Evolutionary conservation across 2,797 vertebrate species (phyloP), one percentile per base, ranked within the genome.

Genomic region (Dermochelys coriacea): DNA sequence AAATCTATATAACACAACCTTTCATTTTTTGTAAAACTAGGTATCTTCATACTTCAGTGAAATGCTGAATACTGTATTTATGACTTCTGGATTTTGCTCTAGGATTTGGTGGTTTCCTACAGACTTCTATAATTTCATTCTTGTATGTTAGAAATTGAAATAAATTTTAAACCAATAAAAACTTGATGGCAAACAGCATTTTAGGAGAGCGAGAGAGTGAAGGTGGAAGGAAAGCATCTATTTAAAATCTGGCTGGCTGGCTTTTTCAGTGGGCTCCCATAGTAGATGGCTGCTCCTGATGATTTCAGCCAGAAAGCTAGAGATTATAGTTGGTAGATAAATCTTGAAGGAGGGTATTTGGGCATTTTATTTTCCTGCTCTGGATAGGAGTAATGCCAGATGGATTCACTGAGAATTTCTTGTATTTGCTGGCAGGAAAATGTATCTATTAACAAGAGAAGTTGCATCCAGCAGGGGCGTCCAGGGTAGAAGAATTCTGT

Each of bases 391-490:
- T 79, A 31, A n/a, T 31, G 5, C 49, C 78, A 37, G 78, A n/a
- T 50, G 19, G 3, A 52, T 37, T 80, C 31, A 8, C 21, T 80
- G 16, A 34, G 34, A 37, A 19, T 11, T 52, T 52, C 34, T 8
- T 80, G 34, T 52, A 52, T 79, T 79, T 51, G 9, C 31, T 52
- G 19, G 6, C 6, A 49, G 27, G 18, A 51, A 68, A 68, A 11
- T 45, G 0, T 7, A 34, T 3, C 0, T 45, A n/a, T n/a, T n/a
- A 23, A 79, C 31, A 7, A 23, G 80, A 4, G 15, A 59, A 59
- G 64, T 49, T 77, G 29, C 41, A 59, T 27, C 64, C 27, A 6
- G 47, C 12, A n/a, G 71, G 57, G 34, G n/a, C 45, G 34, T 21
- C 27, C 68, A 37, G 25, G 3, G 18, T 23, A 61, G 87, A 8